Evolutionary conservation across 2,797 vertebrate genomes (phyloP).

Genomic region (Pangasius sanitwongsei): DNA sequence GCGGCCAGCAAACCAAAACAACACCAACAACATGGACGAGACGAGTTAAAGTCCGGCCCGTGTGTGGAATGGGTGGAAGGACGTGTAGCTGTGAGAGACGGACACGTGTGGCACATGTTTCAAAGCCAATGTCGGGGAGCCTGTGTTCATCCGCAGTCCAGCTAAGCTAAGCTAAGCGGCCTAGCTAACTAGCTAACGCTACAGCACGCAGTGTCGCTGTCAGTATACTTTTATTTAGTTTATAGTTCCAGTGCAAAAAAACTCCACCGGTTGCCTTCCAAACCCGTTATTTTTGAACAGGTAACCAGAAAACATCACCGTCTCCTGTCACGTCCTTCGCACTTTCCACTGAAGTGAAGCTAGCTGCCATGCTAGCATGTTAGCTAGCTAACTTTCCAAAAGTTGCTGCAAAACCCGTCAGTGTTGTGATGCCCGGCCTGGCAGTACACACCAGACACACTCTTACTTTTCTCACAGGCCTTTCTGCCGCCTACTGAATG

Average conservation of each 20-base stretch:
- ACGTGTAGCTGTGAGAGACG: slow-evolving; percentile 49
- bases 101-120: slow-evolving; percentile 54
- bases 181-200: slow-evolving; percentile 33
- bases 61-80: slow-evolving; percentile 58
- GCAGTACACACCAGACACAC: background rate
- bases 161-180: slow-evolving; percentile 61
- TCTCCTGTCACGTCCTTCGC: slow-evolving; percentile 27
- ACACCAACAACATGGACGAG: slow-evolving; percentile 58
- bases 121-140: slow-evolving; percentile 63
- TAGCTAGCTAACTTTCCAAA: slow-evolving; percentile 35
- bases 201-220: background rate
- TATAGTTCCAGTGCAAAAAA: background rate
- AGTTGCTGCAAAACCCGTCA: background rate
- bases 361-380: slow-evolving; percentile 29
- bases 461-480: background rate
- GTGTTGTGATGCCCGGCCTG: slow-evolving; percentile 40
- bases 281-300: background rate
- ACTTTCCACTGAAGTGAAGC: slow-evolving; percentile 6
- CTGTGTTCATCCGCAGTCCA: slow-evolving; percentile 60
- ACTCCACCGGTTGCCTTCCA: background rate
- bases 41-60: slow-evolving; percentile 61
- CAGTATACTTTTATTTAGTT: background rate
- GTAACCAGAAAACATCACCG: background rate
- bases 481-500: slow-evolving; percentile 6
- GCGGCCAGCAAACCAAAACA: background rate